A percentile compares a stretch with the other conserved stretches of the same genome.
phyloP scores from a whole-genome alignment of 2,888 invertebrate species.

The Xylota segnis region DNA sequence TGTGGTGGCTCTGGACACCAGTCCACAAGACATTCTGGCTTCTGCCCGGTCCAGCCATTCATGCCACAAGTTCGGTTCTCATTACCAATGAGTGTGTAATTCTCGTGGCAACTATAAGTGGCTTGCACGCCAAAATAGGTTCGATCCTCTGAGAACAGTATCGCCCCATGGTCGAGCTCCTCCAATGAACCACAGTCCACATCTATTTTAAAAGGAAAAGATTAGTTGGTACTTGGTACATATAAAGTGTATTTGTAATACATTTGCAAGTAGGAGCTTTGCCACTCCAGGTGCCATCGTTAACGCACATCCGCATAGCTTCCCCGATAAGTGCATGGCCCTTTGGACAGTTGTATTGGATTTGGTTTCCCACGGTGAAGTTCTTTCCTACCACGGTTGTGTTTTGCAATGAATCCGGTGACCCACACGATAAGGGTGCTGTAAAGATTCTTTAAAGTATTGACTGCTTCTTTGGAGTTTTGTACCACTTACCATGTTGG shows the following conservation, averaged over 20 bases:
- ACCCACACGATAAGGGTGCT: slow-evolving; percentile 95
- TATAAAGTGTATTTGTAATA: slow-evolving; percentile 86
- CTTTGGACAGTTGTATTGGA: slow-evolving; percentile 92
- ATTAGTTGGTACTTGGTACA: background rate
- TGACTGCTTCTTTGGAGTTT: background rate
- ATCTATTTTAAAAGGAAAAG: slow-evolving; percentile 86
- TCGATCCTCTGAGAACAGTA: slow-evolving; percentile 88
- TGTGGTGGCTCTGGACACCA: slow-evolving; percentile 94
- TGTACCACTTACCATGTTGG: slow-evolving; percentile 91
- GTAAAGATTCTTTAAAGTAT: slow-evolving; percentile 70
- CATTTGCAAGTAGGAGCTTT: slow-evolving; percentile 94
- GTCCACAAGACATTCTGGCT: slow-evolving; percentile 93
- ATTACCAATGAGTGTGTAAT: slow-evolving; percentile 93
- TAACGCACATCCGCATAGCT: slow-evolving; percentile 88
- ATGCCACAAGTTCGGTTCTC: slow-evolving; percentile 90
- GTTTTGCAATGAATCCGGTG: slow-evolving; percentile 93
- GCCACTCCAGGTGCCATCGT: slow-evolving; percentile 93
- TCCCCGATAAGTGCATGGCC: slow-evolving; percentile 92
- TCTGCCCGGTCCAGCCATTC: slow-evolving; percentile 91
- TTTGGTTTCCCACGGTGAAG: slow-evolving; percentile 89
- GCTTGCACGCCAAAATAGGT: slow-evolving; percentile 93
- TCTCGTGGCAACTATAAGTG: slow-evolving; percentile 91
- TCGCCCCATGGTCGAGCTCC: slow-evolving; percentile 90
- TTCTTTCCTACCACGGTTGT: slow-evolving; percentile 91
- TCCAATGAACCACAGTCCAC: slow-evolving; percentile 91